A percentile compares a stretch with the other conserved stretches of the same genome.
phyloP scores from a whole-genome alignment of 2,113 vertebrate species.

The Morone chrysops region DNA sequence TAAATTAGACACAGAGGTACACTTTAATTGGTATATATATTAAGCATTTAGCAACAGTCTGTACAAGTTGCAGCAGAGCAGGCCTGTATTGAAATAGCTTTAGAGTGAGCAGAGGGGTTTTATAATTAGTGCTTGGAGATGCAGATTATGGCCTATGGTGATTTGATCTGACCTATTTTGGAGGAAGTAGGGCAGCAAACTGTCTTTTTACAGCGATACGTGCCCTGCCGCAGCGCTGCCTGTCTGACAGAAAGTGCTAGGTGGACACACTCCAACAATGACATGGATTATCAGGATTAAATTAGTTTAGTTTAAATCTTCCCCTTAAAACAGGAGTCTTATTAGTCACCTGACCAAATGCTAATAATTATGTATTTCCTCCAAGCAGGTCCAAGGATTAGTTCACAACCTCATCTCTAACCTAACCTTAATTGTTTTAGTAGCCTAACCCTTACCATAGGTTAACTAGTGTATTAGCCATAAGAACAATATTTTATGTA shows the following conservation, averaged over 20 bases:
- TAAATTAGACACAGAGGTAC: constrained; percentile 50
- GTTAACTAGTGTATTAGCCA: background rate
- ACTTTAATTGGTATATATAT: constrained; percentile 47
- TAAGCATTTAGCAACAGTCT: constrained; percentile 53
- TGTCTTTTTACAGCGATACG: constrained; percentile 80
- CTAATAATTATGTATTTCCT: background rate
- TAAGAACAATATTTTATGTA: background rate
- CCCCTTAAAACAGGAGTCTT: background rate
- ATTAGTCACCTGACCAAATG: background rate
- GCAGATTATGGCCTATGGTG: constrained; percentile 82
- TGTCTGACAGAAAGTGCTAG: constrained; percentile 68
- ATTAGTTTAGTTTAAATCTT: background rate
- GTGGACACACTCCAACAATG: constrained; percentile 66
- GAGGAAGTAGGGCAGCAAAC: constrained; percentile 86
- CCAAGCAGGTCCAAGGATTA: background rate
- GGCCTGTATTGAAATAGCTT: constrained; percentile 51
- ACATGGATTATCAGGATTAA: constrained; percentile 35
- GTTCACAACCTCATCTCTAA: background rate
- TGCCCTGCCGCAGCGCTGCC: constrained; percentile 75
- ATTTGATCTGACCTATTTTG: constrained; percentile 88
- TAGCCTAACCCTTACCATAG: background rate
- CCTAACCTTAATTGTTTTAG: background rate
- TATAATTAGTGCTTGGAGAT: constrained; percentile 85
- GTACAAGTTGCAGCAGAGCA: constrained; percentile 46
- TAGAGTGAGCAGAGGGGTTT: constrained; percentile 65